Evolutionary conservation across 2,797 vertebrate genomes (phyloP).

Genomic region (Eospalax fontanierii): DNA sequence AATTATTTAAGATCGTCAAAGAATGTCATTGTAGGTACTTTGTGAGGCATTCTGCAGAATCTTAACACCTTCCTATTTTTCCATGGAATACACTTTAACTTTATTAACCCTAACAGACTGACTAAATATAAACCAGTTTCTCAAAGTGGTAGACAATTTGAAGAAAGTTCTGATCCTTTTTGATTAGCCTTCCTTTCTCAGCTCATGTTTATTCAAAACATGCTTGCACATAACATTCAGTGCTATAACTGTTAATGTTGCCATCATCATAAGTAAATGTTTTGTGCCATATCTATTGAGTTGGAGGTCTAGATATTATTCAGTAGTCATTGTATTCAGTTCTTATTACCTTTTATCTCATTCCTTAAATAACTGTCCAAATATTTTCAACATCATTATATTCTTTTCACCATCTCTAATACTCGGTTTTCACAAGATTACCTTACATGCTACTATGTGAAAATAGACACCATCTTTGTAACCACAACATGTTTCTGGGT

Average conservation of each 20-base stretch:
- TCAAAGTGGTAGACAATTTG: constrained; percentile 15
- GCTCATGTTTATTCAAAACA: background rate
- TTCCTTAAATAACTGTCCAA: background rate
- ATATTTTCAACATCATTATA: constrained; percentile 9
- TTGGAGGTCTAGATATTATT: background rate
- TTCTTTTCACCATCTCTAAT: background rate
- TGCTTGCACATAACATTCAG: background rate
- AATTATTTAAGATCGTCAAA: background rate
- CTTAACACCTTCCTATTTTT: background rate
- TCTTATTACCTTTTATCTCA: constrained; percentile 4
- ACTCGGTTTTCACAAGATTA: background rate
- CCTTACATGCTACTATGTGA: background rate
- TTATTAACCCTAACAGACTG: constrained; percentile 4
- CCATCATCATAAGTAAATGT: background rate
- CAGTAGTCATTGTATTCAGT: background rate
- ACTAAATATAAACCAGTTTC: background rate
- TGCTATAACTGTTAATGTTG: constrained; percentile 24
- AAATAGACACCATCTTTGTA: constrained; percentile 9
- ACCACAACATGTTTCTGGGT: background rate
- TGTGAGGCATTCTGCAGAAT: background rate
- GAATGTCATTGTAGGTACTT: background rate
- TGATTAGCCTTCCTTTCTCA: background rate
- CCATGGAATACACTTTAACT: background rate
- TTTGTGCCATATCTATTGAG: background rate
- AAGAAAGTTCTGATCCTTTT: background rate